Conservation (phyloP, 2,888 invertebrate genomes). For the Parnassius mnemosyne region DNA sequence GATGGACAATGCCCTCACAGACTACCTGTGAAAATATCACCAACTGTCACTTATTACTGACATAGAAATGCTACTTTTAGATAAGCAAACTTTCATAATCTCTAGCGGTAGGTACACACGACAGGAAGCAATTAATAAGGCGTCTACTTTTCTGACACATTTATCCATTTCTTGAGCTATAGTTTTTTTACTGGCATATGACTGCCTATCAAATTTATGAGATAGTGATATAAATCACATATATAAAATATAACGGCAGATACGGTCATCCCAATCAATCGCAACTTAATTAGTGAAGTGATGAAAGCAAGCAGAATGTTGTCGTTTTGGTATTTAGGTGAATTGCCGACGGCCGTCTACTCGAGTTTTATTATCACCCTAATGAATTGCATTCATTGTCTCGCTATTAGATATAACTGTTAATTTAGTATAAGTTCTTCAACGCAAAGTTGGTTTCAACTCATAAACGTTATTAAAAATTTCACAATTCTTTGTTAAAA, state of each 20-base stretch:
- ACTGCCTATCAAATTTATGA: slow-evolving; percentile 23
- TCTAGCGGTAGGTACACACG: too few relatives aligned
- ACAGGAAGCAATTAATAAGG: neutral
- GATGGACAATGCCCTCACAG: too few relatives aligned
- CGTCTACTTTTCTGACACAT: neutral
- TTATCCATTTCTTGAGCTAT: slow-evolving; percentile 4
- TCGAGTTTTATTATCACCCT: slow-evolving; percentile 58
- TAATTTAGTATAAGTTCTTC: slow-evolving; percentile 55
- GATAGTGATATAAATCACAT: slow-evolving; percentile 39
- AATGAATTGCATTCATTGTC: slow-evolving; percentile 67
- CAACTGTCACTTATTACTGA: too few relatives aligned
- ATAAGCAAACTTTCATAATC: too few relatives aligned
- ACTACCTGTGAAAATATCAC: too few relatives aligned
- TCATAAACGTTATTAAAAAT: slow-evolving; percentile 59
- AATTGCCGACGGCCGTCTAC: slow-evolving; percentile 49
- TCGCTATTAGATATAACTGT: slow-evolving; percentile 60
- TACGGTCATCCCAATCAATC: slow-evolving; percentile 49
- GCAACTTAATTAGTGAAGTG: slow-evolving; percentile 59
- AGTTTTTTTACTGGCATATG: slow-evolving; percentile 17
- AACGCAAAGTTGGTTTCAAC: slow-evolving; percentile 46
- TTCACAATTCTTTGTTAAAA: slow-evolving; percentile 64
- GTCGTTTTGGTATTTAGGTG: slow-evolving; percentile 50
- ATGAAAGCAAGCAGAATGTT: slow-evolving; percentile 45
- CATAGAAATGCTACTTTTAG: too few relatives aligned
- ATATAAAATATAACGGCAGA: slow-evolving; percentile 36